Evolutionary conservation across 2,113 vertebrate genomes (phyloP), one percentile per base, ranked within the genome.

Genomic region (Erpornis zantholeuca): DNA sequence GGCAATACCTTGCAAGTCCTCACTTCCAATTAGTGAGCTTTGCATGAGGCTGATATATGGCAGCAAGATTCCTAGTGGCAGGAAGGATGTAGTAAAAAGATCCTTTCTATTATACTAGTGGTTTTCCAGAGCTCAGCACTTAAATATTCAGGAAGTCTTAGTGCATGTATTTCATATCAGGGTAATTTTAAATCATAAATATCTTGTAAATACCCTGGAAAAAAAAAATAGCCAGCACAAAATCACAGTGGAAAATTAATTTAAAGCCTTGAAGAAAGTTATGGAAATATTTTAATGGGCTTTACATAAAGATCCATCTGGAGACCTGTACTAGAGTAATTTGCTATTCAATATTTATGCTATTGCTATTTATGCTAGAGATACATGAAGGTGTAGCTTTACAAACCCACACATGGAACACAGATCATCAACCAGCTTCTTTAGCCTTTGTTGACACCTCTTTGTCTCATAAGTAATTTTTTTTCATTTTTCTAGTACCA

Each of bases 241-340:
- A 91, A 85, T 2, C 15, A 66, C 11, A 35, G 31, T 65, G 50
- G 20, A 95, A 92, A 91, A 82, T 53, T 89, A 15, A 65, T 84
- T 72, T 59, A 66, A 91, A 94, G 14, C 14, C 27, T 86, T 52
- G 53, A 90, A 85, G 64, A 65, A 77, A 8, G n/a, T 49, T 77
- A 66, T 68, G 56, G 92, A 83, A 86, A 77, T 90, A 88, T 83
- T 90, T 86, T 94, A 94, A 86, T 68, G 64, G 59, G 10, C 38
- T 89, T 96, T 84, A 71, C 28, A 45, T 76, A 83, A 88, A 92
- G 71, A 75, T 44, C 52, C 76, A 93, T 93, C 68, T 92, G 68
- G 82, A 90, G 82, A 36, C 73, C 47, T 33, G 38, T 68, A n/a
- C 42, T 56, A 42, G 28, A 79, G 50, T 40, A 52, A 53, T 90